These are phyloP conservation scores for Calonectris borealis DNA, from an alignment of 2,113 vertebrate genomes.

Conservation along the genomic window DNA sequence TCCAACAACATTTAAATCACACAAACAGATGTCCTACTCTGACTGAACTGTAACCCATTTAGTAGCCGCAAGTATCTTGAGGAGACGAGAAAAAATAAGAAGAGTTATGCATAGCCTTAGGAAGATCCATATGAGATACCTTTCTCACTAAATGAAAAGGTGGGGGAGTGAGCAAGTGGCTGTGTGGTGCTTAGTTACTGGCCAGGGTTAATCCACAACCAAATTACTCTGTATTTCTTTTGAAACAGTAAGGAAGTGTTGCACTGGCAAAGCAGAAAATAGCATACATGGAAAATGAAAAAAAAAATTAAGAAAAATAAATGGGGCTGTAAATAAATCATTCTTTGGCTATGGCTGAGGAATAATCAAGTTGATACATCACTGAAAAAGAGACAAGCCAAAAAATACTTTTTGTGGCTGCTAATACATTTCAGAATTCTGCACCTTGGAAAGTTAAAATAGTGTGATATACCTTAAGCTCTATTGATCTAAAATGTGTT, in stretches of 20 bases:
- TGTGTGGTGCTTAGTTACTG: rapidly evolving
- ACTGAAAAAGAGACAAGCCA: background rate
- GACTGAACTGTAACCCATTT: background rate
- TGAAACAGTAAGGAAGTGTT: background rate
- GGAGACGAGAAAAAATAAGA: background rate
- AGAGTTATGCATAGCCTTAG: background rate
- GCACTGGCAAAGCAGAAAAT: background rate
- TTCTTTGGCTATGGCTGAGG: background rate
- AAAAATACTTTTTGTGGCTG: background rate
- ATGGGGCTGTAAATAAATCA: background rate
- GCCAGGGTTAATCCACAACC: background rate
- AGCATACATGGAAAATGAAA: background rate
- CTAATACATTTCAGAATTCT: background rate
- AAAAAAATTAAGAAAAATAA: background rate
- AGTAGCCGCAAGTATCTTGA: background rate
- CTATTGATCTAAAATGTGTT: background rate
- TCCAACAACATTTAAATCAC: background rate
- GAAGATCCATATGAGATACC: background rate
- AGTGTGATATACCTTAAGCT: background rate
- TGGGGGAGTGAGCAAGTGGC: rapidly evolving
- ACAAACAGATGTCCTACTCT: background rate
- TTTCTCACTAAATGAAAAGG: background rate
- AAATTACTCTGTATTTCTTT: background rate
- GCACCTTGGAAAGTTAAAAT: background rate
- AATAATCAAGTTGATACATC: background rate